A percentile compares a stretch with the other conserved stretches of the same genome.
Evolutionary conservation across 2,113 vertebrate species (phyloP).

Genomic region (Calidris pugnax): DNA sequence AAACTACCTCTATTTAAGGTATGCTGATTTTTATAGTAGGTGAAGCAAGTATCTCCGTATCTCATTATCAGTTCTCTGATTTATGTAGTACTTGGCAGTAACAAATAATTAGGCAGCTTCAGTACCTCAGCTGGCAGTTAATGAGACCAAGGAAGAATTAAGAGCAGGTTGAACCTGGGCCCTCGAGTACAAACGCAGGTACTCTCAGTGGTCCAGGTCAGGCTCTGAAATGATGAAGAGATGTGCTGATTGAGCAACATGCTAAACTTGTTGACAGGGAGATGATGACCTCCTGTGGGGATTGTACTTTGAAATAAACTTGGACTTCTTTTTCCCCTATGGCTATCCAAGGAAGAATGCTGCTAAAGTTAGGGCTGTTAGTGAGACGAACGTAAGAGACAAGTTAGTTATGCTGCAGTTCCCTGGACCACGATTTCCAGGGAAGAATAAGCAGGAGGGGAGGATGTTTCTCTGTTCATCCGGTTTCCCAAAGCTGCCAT

Average conservation of each 20-base stretch:
- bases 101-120: constrained; percentile 32
- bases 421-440: background rate
- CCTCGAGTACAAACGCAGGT: background rate
- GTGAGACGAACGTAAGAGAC: background rate
- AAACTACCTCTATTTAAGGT: background rate
- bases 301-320: background rate
- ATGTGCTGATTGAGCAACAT: background rate
- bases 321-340: background rate
- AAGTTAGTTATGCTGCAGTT: background rate
- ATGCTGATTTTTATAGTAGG: constrained; percentile 1
- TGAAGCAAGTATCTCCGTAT: constrained; percentile 1
- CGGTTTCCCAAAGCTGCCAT: background rate
- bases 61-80: constrained; percentile 27
- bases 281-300: background rate
- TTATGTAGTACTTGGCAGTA: constrained; percentile 25
- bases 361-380: background rate
- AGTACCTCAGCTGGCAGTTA: background rate
- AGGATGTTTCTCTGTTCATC: background rate
- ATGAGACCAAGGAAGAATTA: constrained; percentile 17
- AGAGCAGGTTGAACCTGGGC: background rate
- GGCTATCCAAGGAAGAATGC: background rate
- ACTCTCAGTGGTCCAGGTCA: background rate
- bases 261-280: background rate
- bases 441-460: background rate
- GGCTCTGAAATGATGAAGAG: background rate